Base-by-base conservation (phyloP, 2,888 invertebrate genomes). In the Amphipyra berbera region DNA sequence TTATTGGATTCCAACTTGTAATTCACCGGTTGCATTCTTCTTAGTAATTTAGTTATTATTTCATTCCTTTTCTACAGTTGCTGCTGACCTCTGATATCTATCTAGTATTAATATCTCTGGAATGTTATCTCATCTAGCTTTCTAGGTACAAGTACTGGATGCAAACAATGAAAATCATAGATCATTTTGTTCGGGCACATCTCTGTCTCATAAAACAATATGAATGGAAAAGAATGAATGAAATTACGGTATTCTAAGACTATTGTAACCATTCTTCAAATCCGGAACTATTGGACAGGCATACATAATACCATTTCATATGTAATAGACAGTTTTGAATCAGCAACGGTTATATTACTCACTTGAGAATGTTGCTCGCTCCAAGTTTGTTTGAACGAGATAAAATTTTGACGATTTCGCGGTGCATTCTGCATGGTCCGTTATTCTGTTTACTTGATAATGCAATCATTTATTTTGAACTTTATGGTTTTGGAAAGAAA, bases 391-490 rank as follows among this genome's bases (percentile, higher is more conserved):
- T 78, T 77, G 76, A 81, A 81, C 76, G 77, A 83, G 76, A 75
- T 73, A 75, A 70, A 73, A 78, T 73, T 82, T 81, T 61, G 73
- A 72, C 64, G 78, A 83, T 84, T 84, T 85, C 73, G 73, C 74
- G 81, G 76, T 61, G 67, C 55, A 74, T 83, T 83, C 71, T 75
- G 66, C 76, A 85, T 58, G 81, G 79, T 61, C 76, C 73, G 67
- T 82, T 82, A 79, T 55, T 75, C 61, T 79, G 69, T 76, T 78
- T 79, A 71, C 70, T 68, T 66, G 69, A 41, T 47, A 35, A 27
- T n/a, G 7, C 9, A 1, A 8, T 27, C 50, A 57, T 13, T 40
- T 0, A 62, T 45, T 71, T 62, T 54, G 13, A 54, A 40, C 63
- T 59, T 47, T 73, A 47, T 42, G 2, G 0, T 3, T 8, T 9